Evolutionary conservation across 2,113 vertebrate genomes (phyloP).

Genomic region (Platichthys flesus): DNA sequence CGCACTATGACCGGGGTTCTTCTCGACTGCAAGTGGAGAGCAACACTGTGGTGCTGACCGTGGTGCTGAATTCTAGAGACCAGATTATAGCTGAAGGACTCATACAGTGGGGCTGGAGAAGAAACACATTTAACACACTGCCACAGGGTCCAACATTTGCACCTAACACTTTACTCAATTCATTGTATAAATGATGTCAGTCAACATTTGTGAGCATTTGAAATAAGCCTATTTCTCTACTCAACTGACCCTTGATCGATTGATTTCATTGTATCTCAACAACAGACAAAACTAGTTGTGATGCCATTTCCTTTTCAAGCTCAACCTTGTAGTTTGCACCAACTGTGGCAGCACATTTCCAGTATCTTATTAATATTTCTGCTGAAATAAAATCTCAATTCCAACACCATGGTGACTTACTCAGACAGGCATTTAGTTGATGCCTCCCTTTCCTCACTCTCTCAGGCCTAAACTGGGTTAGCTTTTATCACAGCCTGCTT

Average conservation of each 20-base stretch:
- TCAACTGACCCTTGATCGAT: not conserved
- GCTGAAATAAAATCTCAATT: not conserved
- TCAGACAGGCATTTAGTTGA: not conserved
- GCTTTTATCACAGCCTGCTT: too few relatives aligned
- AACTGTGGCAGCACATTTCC: not conserved
- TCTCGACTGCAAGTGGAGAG: not conserved
- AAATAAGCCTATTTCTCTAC: not conserved
- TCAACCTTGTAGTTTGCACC: not conserved
- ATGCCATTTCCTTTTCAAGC: not conserved
- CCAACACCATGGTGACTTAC: not conserved
- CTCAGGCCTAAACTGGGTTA: too few relatives aligned
- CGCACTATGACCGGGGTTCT: not conserved
- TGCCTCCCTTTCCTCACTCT: too few relatives aligned
- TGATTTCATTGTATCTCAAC: not conserved
- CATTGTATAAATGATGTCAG: too few relatives aligned
- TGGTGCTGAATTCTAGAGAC: constrained; percentile 44
- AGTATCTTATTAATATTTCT: not conserved
- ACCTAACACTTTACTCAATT: too few relatives aligned
- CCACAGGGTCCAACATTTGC: too few relatives aligned
- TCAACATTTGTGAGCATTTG: too few relatives aligned
- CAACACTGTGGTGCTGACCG: constrained; percentile 20
- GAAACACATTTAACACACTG: too few relatives aligned
- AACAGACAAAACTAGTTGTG: not conserved
- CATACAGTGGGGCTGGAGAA: too few relatives aligned
- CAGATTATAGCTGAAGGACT: constrained; percentile 19